These are phyloP conservation scores for Trichogramma pretiosum DNA, from an alignment of 1,140 invertebrate genomes.

Conservation along the genomic window DNA sequence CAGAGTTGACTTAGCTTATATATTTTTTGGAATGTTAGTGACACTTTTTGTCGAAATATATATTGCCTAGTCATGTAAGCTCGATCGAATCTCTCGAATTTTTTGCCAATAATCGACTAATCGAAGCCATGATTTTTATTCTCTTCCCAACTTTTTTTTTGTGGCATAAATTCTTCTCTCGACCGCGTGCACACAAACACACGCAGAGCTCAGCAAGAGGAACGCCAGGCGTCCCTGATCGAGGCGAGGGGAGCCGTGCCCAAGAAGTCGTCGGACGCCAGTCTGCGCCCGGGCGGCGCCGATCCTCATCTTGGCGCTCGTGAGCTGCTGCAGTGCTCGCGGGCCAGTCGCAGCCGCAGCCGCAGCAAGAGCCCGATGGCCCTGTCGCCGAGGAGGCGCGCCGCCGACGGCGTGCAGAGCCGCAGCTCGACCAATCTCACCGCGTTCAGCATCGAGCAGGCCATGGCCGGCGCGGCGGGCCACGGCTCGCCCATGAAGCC, in stretches of 20 bases:
- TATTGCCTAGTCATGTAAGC: no score
- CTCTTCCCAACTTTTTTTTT: no score
- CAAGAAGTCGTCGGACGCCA: conserved; percentile 2
- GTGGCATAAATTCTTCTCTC: no score
- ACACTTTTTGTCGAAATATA: no score
- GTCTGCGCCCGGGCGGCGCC: no score
- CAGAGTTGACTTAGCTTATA: no score
- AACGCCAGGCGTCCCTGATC: conserved; percentile 26
- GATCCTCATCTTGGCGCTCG: no score
- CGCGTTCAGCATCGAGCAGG: conserved; percentile 32
- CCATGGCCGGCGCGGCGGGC: conserved; percentile 27
- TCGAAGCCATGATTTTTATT: no score
- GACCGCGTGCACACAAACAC: neutral
- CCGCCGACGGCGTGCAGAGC: conserved; percentile 32
- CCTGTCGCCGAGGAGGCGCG: conserved; percentile 30
- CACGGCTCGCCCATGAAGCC: conserved; percentile 33
- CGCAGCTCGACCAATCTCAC: conserved; percentile 40
- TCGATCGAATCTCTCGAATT: no score
- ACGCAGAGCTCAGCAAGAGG: conserved; percentile 40
- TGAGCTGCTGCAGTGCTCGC: conserved; percentile 3
- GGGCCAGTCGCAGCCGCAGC: conserved; percentile 23
- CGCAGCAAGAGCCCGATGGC: conserved; percentile 38
- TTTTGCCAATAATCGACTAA: no score
- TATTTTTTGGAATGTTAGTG: no score
- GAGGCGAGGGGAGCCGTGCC: conserved; percentile 10